Percentiles rank a stretch among this genome's conserved stretches.
These are phyloP conservation scores for Damaliscus lunatus DNA, from an alignment of 2,113 vertebrate genomes.

Conservation along the genomic window DNA sequence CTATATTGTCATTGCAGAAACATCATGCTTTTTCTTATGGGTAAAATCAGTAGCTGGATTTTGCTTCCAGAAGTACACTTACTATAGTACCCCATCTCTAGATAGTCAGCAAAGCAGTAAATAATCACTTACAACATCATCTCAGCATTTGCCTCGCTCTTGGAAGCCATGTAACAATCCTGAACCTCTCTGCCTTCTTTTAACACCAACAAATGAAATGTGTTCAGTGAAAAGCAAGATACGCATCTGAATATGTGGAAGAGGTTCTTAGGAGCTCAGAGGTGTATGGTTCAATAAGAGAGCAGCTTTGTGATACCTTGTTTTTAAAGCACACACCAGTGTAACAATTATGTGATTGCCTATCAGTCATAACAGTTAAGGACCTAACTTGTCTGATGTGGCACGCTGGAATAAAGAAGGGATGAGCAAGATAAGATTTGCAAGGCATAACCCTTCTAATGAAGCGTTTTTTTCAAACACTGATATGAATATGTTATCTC, in stretches of 20 bases:
- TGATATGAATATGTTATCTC: background rate
- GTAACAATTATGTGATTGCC: background rate
- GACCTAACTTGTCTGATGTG: background rate
- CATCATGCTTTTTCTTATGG: background rate
- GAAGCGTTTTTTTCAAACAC: background rate
- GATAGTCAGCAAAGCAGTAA: constrained; percentile 22
- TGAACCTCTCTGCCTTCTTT: background rate
- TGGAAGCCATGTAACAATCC: background rate
- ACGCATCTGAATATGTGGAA: background rate
- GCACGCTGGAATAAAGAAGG: background rate
- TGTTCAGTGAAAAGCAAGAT: background rate
- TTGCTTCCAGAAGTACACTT: background rate
- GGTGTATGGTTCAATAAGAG: background rate
- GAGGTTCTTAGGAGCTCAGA: background rate
- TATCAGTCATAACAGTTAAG: background rate
- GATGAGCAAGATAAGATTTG: background rate
- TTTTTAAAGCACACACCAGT: background rate
- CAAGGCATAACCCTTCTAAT: background rate
- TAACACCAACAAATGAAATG: background rate
- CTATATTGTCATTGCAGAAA: background rate
- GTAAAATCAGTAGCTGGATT: background rate
- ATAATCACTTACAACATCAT: background rate
- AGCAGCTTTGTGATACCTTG: background rate
- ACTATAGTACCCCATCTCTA: background rate
- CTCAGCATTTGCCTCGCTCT: background rate